phyloP scores from a whole-genome alignment of 2,888 invertebrate genomes.

The Eilema depressum region DNA sequence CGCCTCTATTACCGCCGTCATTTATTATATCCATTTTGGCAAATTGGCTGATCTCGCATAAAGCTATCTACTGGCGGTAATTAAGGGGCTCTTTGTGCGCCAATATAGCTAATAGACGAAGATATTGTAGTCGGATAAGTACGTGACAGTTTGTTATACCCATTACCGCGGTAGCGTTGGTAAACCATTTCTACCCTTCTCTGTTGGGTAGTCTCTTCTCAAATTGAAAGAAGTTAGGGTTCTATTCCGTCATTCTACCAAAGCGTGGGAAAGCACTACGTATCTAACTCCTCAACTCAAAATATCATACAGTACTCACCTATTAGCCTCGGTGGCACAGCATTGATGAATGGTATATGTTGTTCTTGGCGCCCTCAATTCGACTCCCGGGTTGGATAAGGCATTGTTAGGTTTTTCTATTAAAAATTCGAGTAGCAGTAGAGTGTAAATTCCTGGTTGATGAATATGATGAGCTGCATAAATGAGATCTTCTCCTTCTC shows the following conservation, averaged over 20 bases:
- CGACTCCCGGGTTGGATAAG: neutral
- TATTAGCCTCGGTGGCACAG: neutral
- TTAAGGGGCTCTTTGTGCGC: slow-evolving; percentile 60
- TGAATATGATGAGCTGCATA: neutral
- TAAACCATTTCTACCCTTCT: neutral
- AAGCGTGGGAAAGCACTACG: neutral
- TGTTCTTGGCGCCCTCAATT: neutral
- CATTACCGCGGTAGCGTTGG: neutral
- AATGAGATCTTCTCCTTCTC: no score
- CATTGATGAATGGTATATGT: neutral
- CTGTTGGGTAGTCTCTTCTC: neutral
- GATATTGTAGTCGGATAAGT: slow-evolving; percentile 40
- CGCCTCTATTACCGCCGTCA: slow-evolving; percentile 85
- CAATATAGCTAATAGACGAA: slow-evolving; percentile 47
- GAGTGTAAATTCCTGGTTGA: neutral
- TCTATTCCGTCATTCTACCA: neutral
- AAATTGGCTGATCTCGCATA: slow-evolving; percentile 82
- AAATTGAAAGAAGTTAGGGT: neutral
- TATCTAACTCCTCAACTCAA: neutral
- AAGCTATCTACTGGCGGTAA: slow-evolving; percentile 53
- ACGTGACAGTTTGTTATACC: slow-evolving; percentile 15
- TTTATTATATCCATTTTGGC: slow-evolving; percentile 86
- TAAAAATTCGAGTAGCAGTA: neutral
- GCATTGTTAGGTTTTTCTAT: neutral
- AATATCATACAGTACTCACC: neutral